Percentiles rank a stretch among this genome's conserved stretches.
These are phyloP conservation scores for Calameuta pallipes DNA, from an alignment of 2,888 invertebrate genomes.

Conservation along the genomic window DNA sequence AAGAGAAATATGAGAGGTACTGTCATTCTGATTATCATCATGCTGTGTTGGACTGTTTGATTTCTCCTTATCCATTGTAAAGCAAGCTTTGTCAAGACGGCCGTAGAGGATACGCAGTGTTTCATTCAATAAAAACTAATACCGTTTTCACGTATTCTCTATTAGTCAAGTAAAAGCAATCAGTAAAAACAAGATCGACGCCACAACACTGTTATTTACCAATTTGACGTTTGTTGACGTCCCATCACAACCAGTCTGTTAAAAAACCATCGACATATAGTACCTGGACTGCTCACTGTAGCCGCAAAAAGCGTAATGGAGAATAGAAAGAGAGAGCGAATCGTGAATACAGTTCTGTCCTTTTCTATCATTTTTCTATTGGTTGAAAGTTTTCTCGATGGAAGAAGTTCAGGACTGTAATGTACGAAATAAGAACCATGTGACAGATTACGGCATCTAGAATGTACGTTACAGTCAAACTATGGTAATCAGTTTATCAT, in stretches of 20 bases:
- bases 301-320: too few species aligned
- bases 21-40: neutral
- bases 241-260: neutral
- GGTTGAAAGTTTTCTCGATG: too few species aligned
- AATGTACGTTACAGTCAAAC: too few species aligned
- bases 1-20: constrained; percentile 36
- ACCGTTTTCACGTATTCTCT: neutral
- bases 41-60: neutral
- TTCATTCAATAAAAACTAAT: neutral
- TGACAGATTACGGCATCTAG: too few species aligned
- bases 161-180: neutral
- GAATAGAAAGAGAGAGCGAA: too few species aligned
- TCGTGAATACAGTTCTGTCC: too few species aligned
- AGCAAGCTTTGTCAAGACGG: neutral
- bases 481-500: too few species aligned
- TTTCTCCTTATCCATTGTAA: neutral
- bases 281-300: too few species aligned
- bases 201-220: neutral
- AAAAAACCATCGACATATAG: neutral
- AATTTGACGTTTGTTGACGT: neutral
- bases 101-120: neutral
- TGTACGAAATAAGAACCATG: too few species aligned
- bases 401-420: too few species aligned
- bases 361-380: too few species aligned
- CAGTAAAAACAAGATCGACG: neutral